Conservation (phyloP, 2,797 vertebrate genomes). For the Lutjanus campechanus region DNA sequence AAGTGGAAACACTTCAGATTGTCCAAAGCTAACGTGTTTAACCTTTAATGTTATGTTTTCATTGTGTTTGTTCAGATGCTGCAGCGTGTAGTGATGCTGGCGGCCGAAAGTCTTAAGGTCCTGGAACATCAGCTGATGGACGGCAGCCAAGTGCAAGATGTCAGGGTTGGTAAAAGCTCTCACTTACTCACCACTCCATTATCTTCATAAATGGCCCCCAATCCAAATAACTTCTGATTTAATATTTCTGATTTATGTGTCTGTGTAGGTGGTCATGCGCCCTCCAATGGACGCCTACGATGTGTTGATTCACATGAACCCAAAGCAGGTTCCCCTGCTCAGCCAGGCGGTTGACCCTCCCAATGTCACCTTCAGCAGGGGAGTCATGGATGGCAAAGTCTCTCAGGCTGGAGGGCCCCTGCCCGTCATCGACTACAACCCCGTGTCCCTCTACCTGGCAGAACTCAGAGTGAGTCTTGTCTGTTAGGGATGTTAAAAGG, state of each 20-base stretch:
- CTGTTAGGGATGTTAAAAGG: conserved; percentile 1
- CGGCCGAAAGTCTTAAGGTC: conserved; percentile 88
- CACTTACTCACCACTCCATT: neutral
- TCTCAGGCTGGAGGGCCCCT: conserved; percentile 71
- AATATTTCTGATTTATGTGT: conserved; percentile 16
- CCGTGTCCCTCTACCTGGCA: conserved; percentile 89
- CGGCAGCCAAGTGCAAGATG: conserved; percentile 84
- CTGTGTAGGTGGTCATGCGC: conserved; percentile 90
- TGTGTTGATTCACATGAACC: conserved; percentile 91
- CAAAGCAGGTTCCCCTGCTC: conserved; percentile 91
- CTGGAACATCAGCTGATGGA: conserved; percentile 92
- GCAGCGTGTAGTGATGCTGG: conserved; percentile 90
- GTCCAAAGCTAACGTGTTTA: neutral
- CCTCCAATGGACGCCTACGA: conserved; percentile 94
- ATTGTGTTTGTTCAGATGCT: conserved; percentile 86
- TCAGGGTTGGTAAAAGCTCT: conserved; percentile 86
- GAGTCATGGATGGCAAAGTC: conserved; percentile 58
- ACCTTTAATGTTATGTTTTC: neutral
- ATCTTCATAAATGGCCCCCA: neutral
- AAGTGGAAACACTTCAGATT: neutral
- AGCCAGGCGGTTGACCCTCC: conserved; percentile 89
- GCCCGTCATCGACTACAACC: conserved; percentile 94
- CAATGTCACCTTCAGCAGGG: conserved; percentile 82
- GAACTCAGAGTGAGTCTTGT: conserved; percentile 90
- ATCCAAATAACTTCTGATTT: neutral